A percentile compares a stretch with the other conserved stretches of the same genome.
phyloP scores from a whole-genome alignment of 2,797 vertebrate genomes.

The Loris lydekkerianus region DNA sequence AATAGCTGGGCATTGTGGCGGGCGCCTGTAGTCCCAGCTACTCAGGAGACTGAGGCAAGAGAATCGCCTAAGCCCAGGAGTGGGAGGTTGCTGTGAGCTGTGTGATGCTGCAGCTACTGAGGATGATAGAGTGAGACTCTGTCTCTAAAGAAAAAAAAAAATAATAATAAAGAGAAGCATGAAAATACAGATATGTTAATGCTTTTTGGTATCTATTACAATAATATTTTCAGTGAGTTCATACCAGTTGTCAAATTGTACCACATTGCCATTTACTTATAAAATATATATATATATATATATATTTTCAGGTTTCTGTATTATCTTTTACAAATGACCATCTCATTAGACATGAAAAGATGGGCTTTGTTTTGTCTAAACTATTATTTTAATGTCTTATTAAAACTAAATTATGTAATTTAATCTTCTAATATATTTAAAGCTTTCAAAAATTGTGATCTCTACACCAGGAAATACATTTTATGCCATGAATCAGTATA shows the following conservation, averaged over 20 bases:
- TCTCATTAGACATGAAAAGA: not conserved
- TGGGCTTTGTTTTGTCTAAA: not conserved
- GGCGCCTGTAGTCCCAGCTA: too few relatives aligned
- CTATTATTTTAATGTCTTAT: constrained; percentile 38
- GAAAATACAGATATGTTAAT: constrained; percentile 35
- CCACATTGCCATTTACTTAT: not conserved
- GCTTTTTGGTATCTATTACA: not conserved
- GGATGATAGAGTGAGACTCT: too few relatives aligned
- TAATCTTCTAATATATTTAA: not conserved
- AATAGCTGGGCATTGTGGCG: too few relatives aligned
- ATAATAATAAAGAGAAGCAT: not conserved
- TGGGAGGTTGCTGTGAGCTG: too few relatives aligned
- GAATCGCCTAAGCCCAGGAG: too few relatives aligned
- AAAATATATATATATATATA: not conserved
- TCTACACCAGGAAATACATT: not conserved
- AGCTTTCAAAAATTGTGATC: constrained; percentile 5
- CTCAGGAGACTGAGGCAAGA: too few relatives aligned
- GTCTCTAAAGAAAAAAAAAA: too few relatives aligned
- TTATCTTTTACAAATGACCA: constrained; percentile 7
- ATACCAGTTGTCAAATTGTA: constrained; percentile 34
- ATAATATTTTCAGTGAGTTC: constrained; percentile 57
- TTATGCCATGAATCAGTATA: not conserved
- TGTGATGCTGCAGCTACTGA: too few relatives aligned
- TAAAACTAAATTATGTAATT: constrained; percentile 25
- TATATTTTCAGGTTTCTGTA: not conserved